Base-by-base conservation (phyloP, 2,797 vertebrate genomes). In the Xenops minutus region DNA sequence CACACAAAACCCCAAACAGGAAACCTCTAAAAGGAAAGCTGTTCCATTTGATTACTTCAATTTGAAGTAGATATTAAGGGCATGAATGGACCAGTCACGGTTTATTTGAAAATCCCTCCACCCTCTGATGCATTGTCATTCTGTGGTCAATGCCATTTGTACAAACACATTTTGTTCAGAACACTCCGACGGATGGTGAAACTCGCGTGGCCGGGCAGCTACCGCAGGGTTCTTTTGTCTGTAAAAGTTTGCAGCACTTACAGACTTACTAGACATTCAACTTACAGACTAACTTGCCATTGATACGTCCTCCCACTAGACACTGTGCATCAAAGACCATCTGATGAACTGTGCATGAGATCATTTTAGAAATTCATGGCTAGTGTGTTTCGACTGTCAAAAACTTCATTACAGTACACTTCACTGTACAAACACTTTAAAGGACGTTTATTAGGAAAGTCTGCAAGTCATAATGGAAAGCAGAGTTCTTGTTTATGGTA, bases 1-100 rank as follows among this genome's bases (percentile, higher is more conserved):
- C 56, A 76, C 90, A 81, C 87, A 96, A 96, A 96, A 95, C 76
- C 92, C 82, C 96, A 97, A 97, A 98, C 93, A 97, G 92, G 96
- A 97, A 97, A 97, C 94, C 97, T 98, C 97, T 96, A 91, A 98
- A 97, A 98, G 97, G 97, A 97, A 96, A 97, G 98, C 98, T 96
- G 97, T 96, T 98, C 97, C 96, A 97, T 96, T 97, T 97, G 97
- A 96, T 97, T 97, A 98, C 98, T 98, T 98, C 98, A 98, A 98
- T 98, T 98, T 98, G 98, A 98, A 98, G 98, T 97, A 98, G 98
- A 97, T 98, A 97, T 95, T 96, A 97, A 97, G 94, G 97, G 97
- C 94, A 95, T 91, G 95, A 97, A 97, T 96, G 97, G 97, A 98
- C 93, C 97, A 97, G 97, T 97, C 92, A 84, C 39, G 95, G 92